Evolutionary conservation across 2,113 vertebrate species (phyloP), one percentile per base, ranked within the genome.

Genomic region (Maccullochella peelii): DNA sequence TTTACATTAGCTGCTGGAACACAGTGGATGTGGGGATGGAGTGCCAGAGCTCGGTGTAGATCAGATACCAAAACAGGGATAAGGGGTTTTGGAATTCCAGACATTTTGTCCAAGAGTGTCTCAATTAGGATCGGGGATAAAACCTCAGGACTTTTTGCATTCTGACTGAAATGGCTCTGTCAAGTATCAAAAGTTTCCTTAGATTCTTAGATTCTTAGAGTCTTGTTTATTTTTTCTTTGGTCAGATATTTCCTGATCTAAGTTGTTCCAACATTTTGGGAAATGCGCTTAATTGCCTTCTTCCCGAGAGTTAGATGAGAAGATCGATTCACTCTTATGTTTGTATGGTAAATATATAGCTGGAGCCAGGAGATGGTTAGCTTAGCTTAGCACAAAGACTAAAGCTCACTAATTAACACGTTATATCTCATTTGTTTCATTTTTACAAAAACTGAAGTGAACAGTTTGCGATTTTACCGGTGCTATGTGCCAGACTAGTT

Each of bases 91-190:
- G 38, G 38, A 27, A 47, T 57, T 77, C 59, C 16, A 57, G 36
- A 77, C 74, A 54, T 63, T 76, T 59, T 52, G 47, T n/a, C 21
- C 73, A 36, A 50, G 42, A 50, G 1, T 15, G 42, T 49, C 27
- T 75, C 42, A 11, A 25, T 76, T 20, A 54, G 30, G 30, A 47
- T 21, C 10, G 38, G 63, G 30, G 40, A 49, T 47, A 16, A 68
- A 49, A 68, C n/a, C 42, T 2, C 42, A 18, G 12, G 2, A 47
- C n/a, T 25, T 25, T 16, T 38, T 8, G 7, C 12, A 3, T 3
- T n/a, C 9, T n/a, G 38, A 42, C 63, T 5, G 2, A 63, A 38
- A 38, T 62, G 2, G 21, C 8, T 11, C 49, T 7, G 59, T 62
- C 23, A 11, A 20, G 33, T 11, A 21, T 30, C 27, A 2, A 30